Evolutionary conservation across 1,140 invertebrate genomes (phyloP), one percentile per base, ranked within the genome.

Genomic region (Brachionus angularis): DNA sequence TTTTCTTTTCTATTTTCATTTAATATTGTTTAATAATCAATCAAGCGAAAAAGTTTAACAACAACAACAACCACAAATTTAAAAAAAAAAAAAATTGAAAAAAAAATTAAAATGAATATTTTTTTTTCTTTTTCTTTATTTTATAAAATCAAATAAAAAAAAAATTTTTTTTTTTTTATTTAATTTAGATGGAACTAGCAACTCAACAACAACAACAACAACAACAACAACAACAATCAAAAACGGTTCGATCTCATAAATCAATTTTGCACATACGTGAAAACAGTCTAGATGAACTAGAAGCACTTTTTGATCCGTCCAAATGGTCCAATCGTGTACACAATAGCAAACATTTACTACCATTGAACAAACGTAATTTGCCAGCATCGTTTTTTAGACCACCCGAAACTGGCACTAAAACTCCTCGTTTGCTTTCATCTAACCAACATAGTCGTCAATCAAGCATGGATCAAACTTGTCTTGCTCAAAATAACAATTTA

Each of bases 281-380:
- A 67, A 67, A 67, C 23, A 67, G 62, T 23, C 16, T 67, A 31
- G 62, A 67, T 23, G 62, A 67, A 50, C 31, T 67, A 12, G 62
- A 67, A 12, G 62, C 62, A 5, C 36, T 67, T 8, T 67, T 67
- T 33, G 62, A 67, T 29, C 62, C 62, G 8, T 67, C 62, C 7
- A 67, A 67, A 50, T 67, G 62, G 62, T 23, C 62, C 14, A 23
- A 67, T 16, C 21, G 62, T 23, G 39, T 21, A 12, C 53, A 58
- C n/a, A n/a, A n/a, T n/a, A n/a, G n/a, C n/a, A n/a, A n/a, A n/a
- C 10, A 10, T 42, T 16, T 10, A n/a, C n/a, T 47, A 0, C 62
- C 62, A 8, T 36, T 67, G 10, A 25, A 25, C 39, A 67, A 67
- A 33, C 39, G 62, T 1, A 46, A 50, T 50, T 33, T 67, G 27